Conservation (phyloP, 2,797 vertebrate species). For the Podargus strigoides region DNA sequence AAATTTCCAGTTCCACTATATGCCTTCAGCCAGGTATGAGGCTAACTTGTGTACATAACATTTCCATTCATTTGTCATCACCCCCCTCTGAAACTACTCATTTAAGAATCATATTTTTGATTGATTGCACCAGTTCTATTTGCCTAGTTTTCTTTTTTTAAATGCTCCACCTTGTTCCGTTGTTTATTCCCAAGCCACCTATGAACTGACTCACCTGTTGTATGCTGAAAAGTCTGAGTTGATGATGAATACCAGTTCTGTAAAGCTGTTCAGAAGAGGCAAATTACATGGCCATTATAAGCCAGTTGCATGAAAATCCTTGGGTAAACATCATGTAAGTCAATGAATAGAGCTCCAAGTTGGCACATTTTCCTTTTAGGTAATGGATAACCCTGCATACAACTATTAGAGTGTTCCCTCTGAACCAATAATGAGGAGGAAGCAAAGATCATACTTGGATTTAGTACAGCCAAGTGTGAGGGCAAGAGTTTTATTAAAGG, state of each 20-base stretch:
- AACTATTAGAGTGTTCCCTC: constrained; percentile 59
- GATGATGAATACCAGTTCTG: constrained; percentile 47
- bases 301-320: constrained; percentile 63
- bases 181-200: constrained; percentile 56
- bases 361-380: constrained; percentile 60
- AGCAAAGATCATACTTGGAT: constrained; percentile 67
- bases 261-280: constrained; percentile 49
- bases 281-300: constrained; percentile 68
- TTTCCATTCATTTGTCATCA: constrained; percentile 4
- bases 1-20: constrained; percentile 16
- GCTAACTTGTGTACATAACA: constrained; percentile 13
- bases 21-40: constrained; percentile 17
- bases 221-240: constrained; percentile 27
- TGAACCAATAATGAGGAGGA: constrained; percentile 69
- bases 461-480: constrained; percentile 68
- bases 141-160: not conserved
- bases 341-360: constrained; percentile 55
- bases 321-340: constrained; percentile 64
- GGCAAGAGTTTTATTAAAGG: constrained; percentile 66
- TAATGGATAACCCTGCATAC: constrained; percentile 60
- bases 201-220: constrained; percentile 61
- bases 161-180: not conserved
- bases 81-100: not conserved
- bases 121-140: constrained; percentile 13
- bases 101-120: constrained; percentile 52